Evolutionary conservation across 2,797 vertebrate species (phyloP).

Genomic region (Poeciliopsis gracilis): DNA sequence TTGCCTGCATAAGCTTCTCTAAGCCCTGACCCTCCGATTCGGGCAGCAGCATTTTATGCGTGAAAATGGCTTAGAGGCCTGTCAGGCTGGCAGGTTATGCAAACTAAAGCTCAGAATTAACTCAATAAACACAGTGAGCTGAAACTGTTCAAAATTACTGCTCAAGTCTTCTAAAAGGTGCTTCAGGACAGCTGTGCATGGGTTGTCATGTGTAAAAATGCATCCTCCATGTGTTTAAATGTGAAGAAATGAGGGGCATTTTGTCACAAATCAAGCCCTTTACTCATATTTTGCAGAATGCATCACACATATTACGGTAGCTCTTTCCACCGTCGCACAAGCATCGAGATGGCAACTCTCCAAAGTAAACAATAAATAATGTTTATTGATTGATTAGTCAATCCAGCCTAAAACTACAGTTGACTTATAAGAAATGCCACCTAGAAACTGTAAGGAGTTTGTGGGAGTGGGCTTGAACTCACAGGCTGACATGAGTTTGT

Average conservation of each 20-base stretch:
- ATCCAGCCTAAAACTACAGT: too few species aligned
- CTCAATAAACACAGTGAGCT: conserved; percentile 28
- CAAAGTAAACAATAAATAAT: too few species aligned
- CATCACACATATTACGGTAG: background rate
- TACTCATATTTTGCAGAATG: background rate
- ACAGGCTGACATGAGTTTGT: background rate
- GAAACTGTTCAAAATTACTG: conserved; percentile 41
- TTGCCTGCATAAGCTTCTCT: conserved; percentile 63
- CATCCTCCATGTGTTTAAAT: background rate
- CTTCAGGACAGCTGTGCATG: background rate
- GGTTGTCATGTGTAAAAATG: background rate
- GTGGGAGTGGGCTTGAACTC: background rate
- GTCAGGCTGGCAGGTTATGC: conserved; percentile 62
- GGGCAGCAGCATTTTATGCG: conserved; percentile 49
- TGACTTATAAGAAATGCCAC: too few species aligned
- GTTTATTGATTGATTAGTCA: too few species aligned
- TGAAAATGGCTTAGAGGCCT: conserved; percentile 69
- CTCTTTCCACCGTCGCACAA: too few species aligned
- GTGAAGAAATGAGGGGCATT: background rate
- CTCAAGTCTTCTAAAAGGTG: background rate
- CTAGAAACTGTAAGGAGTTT: background rate
- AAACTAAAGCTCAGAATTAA: conserved; percentile 63
- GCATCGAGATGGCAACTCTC: too few species aligned
- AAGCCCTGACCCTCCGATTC: conserved; percentile 57
- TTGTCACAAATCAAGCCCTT: background rate